These are phyloP conservation scores for Alauda arvensis DNA, from an alignment of 2,797 vertebrate genomes.

Conservation along the genomic window DNA sequence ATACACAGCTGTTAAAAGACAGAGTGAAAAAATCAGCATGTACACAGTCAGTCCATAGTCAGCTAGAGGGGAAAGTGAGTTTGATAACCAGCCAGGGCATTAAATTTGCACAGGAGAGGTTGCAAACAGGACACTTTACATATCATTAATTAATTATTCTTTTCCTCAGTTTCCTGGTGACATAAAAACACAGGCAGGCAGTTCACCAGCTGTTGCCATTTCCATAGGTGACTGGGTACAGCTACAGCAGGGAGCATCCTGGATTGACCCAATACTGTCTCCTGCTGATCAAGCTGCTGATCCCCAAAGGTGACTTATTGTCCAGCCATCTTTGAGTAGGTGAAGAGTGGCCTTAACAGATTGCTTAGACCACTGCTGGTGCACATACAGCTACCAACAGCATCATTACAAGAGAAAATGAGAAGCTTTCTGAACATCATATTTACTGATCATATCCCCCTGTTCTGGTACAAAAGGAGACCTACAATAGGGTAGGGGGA, in stretches of 20 bases:
- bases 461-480: background rate
- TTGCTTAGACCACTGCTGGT: background rate
- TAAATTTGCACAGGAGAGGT: background rate
- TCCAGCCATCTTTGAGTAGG: background rate
- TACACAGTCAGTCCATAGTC: background rate
- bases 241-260: background rate
- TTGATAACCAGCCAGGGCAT: background rate
- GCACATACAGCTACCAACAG: background rate
- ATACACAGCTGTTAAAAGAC: constrained; percentile 82
- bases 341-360: background rate
- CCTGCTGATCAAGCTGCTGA: background rate
- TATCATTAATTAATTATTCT: background rate
- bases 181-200: background rate
- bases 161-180: background rate
- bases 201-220: background rate
- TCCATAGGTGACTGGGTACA: accelerated
- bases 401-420: background rate
- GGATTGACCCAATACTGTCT: background rate
- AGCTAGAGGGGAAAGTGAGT: background rate
- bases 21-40: background rate
- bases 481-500: background rate
- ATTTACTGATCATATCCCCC: background rate
- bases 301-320: background rate
- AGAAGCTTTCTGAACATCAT: background rate
- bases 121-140: background rate